A percentile compares a stretch with the other conserved stretches of the same genome.
Conservation (phyloP, 2,888 invertebrate genomes). For the Limnephilus rhombicus region DNA sequence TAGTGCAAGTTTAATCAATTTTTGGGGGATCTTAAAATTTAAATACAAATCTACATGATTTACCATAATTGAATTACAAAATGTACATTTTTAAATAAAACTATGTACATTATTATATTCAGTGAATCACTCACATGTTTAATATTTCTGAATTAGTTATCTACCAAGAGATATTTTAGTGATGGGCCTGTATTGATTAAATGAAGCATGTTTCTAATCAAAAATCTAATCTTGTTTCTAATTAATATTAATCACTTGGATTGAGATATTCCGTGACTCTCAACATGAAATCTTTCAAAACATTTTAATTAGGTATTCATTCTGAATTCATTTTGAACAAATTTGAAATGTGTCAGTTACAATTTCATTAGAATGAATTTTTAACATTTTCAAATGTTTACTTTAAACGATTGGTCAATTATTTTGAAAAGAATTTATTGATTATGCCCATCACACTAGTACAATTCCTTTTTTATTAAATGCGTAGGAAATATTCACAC, state of each 20-base stretch:
- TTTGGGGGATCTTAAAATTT: background rate
- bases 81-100: constrained; percentile 1
- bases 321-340: background rate
- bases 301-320: background rate
- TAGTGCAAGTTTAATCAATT: background rate
- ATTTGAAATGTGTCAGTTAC: background rate
- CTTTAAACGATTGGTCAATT: background rate
- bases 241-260: background rate
- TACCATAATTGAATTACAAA: background rate
- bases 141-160: background rate
- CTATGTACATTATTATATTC: background rate
- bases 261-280: background rate
- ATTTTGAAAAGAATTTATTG: background rate
- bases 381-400: background rate
- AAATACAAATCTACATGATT: background rate
- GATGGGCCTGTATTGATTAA: background rate
- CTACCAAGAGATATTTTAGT: background rate
- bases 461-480: background rate
- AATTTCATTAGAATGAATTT: background rate
- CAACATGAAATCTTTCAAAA: background rate
- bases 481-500: background rate
- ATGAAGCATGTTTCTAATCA: background rate
- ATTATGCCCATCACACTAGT: background rate
- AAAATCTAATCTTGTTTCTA: background rate
- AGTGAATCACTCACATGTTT: background rate